Conservation (phyloP, 2,113 vertebrate species). For the Alligator sinensis region DNA sequence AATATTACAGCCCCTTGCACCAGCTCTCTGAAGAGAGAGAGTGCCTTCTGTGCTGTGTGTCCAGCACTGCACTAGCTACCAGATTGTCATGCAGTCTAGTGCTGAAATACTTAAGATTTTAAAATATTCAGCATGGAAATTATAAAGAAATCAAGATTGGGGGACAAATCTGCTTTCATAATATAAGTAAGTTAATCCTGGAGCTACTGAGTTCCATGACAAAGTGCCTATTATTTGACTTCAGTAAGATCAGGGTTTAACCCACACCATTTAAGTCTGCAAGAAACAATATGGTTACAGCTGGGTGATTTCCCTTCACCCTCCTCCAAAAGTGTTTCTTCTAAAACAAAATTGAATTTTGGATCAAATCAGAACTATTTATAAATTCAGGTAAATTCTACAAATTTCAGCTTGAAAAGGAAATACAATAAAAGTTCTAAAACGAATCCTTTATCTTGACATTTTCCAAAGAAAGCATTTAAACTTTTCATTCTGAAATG, state of each 20-base stretch:
- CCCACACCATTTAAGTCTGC: not conserved
- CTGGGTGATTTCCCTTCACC: too few relatives aligned
- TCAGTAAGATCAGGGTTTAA: not conserved
- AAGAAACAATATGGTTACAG: not conserved
- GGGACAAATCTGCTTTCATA: not conserved
- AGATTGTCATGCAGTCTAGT: not conserved
- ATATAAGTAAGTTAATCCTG: not conserved
- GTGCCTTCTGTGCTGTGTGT: not conserved
- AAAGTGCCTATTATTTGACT: not conserved
- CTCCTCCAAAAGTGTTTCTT: not conserved
- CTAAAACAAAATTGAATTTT: not conserved
- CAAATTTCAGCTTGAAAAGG: not conserved
- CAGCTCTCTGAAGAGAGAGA: not conserved
- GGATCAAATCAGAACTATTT: not conserved
- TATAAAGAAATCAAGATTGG: not conserved
- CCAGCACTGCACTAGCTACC: not conserved
- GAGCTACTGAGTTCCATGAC: not conserved
- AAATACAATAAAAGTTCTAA: not conserved
- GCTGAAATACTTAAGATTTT: not conserved
- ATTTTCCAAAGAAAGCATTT: not conserved
- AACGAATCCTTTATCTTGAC: not conserved
- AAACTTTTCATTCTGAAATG: not conserved
- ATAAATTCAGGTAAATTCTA: not conserved
- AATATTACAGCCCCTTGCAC: not conserved
- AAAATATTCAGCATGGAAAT: not conserved